Conservation (phyloP, 2,888 invertebrate genomes). For the Meteorus colon region DNA sequence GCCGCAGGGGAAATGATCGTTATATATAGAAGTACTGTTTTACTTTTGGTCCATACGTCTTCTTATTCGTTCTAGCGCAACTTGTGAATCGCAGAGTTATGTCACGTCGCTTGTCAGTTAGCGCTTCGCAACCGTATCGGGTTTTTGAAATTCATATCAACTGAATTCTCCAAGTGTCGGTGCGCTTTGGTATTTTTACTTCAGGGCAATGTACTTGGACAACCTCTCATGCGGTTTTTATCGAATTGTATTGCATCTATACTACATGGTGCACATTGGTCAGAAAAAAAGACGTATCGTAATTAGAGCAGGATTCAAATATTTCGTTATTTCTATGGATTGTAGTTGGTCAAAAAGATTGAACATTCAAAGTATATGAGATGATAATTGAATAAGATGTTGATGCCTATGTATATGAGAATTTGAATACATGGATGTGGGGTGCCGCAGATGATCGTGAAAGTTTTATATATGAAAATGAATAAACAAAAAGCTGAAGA, state of each 20-base stretch:
- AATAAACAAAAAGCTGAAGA: slow-evolving; percentile 63
- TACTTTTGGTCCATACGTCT: not conserved
- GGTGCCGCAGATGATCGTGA: too few relatives aligned
- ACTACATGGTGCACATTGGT: too few relatives aligned
- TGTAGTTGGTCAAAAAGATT: not conserved
- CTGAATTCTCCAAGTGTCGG: not conserved
- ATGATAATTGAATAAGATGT: too few relatives aligned
- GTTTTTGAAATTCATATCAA: slow-evolving; percentile 33
- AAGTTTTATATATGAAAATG: slow-evolving; percentile 44
- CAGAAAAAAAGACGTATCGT: too few relatives aligned
- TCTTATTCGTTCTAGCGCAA: not conserved
- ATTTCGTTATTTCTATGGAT: too few relatives aligned
- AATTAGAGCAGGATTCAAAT: too few relatives aligned
- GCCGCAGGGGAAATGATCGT: slow-evolving; percentile 21
- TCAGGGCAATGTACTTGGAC: slow-evolving; percentile 32
- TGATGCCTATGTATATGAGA: too few relatives aligned
- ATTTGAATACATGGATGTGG: too few relatives aligned
- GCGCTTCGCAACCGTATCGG: slow-evolving; percentile 17
- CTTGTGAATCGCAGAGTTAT: slow-evolving; percentile 60
- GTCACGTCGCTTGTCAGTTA: slow-evolving; percentile 65
- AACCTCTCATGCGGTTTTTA: slow-evolving; percentile 41
- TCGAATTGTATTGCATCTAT: slow-evolving; percentile 13
- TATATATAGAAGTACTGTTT: slow-evolving; percentile 5
- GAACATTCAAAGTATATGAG: too few relatives aligned
- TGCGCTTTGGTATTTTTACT: slow-evolving; percentile 42